A percentile compares a stretch with the other conserved stretches of the same genome.
Evolutionary conservation across 2,888 invertebrate species (phyloP).

Genomic region (Lomographa bimaculata): DNA sequence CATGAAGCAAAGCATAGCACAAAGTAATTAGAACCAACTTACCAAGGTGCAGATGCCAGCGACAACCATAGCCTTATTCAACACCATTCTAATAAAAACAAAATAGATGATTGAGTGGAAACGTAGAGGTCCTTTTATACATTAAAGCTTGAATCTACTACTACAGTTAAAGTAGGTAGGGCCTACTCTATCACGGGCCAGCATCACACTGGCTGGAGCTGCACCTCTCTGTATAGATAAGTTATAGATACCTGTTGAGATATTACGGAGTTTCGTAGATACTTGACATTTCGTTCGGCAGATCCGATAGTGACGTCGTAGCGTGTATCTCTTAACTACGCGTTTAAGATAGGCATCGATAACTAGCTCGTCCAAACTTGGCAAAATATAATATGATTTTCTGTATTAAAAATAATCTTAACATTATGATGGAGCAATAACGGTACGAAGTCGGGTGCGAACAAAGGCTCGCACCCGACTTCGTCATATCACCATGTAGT

Average conservation of each 20-base stretch:
- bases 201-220: conserved; percentile 48
- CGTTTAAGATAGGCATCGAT: not conserved
- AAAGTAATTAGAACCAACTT: no score
- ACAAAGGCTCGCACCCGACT: no score
- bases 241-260: conserved; percentile 30
- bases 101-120: conserved; percentile 19
- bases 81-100: conserved; percentile 31
- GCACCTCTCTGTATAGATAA: conserved; percentile 42
- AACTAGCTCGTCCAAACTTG: no score
- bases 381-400: no score
- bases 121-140: no score
- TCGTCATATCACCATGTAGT: no score
- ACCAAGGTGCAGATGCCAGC: conserved; percentile 50
- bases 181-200: conserved; percentile 36
- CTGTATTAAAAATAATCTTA: no score
- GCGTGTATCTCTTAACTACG: not conserved
- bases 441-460: no score
- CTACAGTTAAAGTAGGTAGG: conserved; percentile 16
- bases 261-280: conserved; percentile 22
- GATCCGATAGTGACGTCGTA: conserved; percentile 19
- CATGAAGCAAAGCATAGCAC: no score
- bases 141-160: no score
- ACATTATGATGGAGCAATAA: no score
- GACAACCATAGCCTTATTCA: conserved; percentile 47
- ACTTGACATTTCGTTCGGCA: conserved; percentile 30